phyloP scores from a whole-genome alignment of 2,113 vertebrate species.

The Hemiscyllium ocellatum region DNA sequence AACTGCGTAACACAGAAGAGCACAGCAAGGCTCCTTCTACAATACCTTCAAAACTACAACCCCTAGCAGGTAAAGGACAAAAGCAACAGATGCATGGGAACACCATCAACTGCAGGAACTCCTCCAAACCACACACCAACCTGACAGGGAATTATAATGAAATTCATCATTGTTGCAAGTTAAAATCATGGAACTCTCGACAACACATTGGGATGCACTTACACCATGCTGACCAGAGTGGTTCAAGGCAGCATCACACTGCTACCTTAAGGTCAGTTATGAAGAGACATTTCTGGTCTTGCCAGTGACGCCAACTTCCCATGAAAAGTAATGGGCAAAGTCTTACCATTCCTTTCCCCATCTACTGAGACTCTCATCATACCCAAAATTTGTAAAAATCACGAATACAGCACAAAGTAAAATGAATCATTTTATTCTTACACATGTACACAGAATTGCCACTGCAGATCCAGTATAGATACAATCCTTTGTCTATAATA shows the following conservation, averaged over 20 bases:
- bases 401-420: neutral
- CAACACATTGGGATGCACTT: neutral
- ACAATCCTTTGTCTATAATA: conserved; percentile 21
- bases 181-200: neutral
- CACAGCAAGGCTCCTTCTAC: no score
- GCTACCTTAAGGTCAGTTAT: neutral
- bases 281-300: neutral
- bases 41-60: neutral
- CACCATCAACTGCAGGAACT: neutral
- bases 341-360: neutral
- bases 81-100: neutral
- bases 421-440: conserved; percentile 15
- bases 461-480: neutral
- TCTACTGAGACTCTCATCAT: no score
- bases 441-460: conserved; percentile 9
- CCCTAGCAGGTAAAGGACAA: neutral
- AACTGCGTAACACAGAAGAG: neutral
- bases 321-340: neutral
- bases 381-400: neutral
- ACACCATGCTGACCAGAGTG: neutral
- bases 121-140: neutral
- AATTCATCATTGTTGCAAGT: neutral
- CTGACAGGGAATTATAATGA: neutral
- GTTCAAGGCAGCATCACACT: neutral
- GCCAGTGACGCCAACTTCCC: neutral